Percentiles rank a stretch among this genome's conserved stretches.
These are phyloP conservation scores for Machimus atricapillus DNA, from an alignment of 2,888 invertebrate species.

Conservation along the genomic window DNA sequence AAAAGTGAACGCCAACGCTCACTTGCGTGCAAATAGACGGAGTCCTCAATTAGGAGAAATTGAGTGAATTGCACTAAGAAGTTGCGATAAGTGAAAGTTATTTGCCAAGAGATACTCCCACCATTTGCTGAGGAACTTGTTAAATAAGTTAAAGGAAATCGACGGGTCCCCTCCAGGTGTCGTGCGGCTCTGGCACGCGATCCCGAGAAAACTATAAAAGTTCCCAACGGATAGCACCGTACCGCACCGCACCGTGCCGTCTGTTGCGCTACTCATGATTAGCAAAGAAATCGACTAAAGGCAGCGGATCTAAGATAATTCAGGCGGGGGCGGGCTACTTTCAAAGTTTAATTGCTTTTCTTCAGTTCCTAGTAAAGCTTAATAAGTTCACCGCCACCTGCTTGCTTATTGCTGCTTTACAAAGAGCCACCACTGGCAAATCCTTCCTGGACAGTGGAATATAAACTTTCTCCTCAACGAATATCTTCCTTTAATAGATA, in stretches of 20 bases:
- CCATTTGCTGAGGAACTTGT: background rate
- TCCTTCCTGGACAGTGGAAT: background rate
- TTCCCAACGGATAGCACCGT: background rate
- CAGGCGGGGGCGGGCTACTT: background rate
- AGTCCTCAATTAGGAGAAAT: background rate
- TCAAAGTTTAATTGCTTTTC: background rate
- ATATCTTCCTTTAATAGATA: background rate
- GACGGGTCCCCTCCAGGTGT: background rate
- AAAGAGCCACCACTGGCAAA: background rate
- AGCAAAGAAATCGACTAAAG: background rate
- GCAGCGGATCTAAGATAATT: background rate
- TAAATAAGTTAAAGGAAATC: conserved; percentile 9
- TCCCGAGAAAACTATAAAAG: background rate
- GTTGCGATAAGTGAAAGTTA: conserved; percentile 27
- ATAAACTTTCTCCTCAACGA: background rate
- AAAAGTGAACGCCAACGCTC: background rate
- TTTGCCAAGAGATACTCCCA: background rate
- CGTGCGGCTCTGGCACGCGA: background rate
- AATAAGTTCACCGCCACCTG: background rate
- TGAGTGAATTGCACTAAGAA: conserved; percentile 20
- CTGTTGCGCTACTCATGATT: background rate
- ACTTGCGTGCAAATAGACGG: background rate
- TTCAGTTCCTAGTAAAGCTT: background rate
- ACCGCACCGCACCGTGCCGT: background rate
- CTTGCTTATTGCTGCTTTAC: background rate